A percentile compares a stretch with the other conserved stretches of the same genome.
Evolutionary conservation across 2,797 vertebrate genomes (phyloP).

Genomic region (Spatula clypeata): DNA sequence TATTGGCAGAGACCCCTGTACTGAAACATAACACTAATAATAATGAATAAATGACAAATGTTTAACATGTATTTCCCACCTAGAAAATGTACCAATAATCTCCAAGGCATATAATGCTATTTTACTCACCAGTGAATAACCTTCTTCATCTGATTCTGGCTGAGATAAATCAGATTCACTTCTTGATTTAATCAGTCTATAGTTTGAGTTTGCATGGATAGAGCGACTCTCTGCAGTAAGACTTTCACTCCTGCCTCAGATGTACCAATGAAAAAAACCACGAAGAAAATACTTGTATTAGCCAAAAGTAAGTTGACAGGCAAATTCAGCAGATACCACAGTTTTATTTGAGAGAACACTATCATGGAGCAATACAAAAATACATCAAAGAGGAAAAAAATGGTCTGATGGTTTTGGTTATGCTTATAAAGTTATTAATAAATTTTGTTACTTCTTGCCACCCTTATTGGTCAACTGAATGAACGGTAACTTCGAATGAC

Average conservation of each 20-base stretch:
- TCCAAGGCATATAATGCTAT: neutral
- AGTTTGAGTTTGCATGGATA: conserved; percentile 90
- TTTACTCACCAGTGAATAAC: conserved; percentile 90
- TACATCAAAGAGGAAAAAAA: neutral
- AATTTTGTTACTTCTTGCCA: neutral
- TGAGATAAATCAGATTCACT: conserved; percentile 98
- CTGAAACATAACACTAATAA: neutral
- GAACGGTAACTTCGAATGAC: neutral
- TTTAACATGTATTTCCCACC: neutral
- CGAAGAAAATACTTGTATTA: neutral
- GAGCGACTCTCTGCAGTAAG: conserved; percentile 94
- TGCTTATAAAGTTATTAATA: neutral
- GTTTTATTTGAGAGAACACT: neutral
- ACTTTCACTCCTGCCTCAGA: conserved; percentile 93
- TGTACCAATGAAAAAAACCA: neutral
- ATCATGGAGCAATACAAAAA: neutral
- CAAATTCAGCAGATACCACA: neutral
- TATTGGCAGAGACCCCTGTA: neutral
- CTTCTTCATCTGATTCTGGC: conserved; percentile 97
- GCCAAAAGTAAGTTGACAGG: neutral
- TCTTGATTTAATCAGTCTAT: conserved; percentile 95
- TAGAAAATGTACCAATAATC: neutral
- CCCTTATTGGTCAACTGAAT: neutral
- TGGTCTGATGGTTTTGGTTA: neutral
- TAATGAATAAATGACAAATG: neutral